Conservation (phyloP, 1,140 invertebrate species). For the Pygmarrhopalites habei region DNA sequence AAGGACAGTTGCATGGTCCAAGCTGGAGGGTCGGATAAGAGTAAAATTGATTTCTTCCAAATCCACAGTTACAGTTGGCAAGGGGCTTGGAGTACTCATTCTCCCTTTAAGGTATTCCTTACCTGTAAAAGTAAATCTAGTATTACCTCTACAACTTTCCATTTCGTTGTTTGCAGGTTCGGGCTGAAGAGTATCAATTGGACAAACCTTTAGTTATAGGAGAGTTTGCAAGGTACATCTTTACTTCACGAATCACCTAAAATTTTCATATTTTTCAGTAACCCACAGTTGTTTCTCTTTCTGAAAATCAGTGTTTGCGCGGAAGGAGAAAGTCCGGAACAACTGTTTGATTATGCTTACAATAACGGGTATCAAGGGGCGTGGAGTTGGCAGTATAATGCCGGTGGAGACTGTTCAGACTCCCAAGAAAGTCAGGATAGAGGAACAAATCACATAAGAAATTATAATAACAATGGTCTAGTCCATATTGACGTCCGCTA, state of each 20-base stretch:
- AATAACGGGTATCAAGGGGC: conserved; percentile 43
- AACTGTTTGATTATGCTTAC: conserved; percentile 43
- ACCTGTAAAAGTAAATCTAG: background rate
- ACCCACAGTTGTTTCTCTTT: too few relatives aligned
- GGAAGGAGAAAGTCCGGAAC: conserved; percentile 39
- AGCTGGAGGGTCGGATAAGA: conserved; percentile 40
- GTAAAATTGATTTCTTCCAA: conserved; percentile 43
- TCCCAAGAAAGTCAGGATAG: conserved; percentile 35
- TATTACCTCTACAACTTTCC: background rate
- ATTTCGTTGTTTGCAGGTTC: conserved; percentile 39
- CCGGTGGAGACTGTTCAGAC: conserved; percentile 41
- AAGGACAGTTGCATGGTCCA: conserved; percentile 43
- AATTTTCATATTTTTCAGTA: too few relatives aligned
- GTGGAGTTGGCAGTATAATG: conserved; percentile 43
- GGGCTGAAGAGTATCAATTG: conserved; percentile 40
- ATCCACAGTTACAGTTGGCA: conserved; percentile 43
- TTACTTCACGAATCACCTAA: too few relatives aligned
- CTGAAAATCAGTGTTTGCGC: conserved; percentile 40
- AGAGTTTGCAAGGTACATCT: too few relatives aligned
- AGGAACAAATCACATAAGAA: conserved; percentile 33
- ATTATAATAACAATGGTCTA: conserved; percentile 11
- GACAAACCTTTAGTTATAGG: conserved; percentile 46
- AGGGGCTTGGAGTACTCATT: conserved; percentile 40
- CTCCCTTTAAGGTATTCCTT: conserved; percentile 43
- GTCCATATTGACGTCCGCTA: conserved; percentile 7